These are phyloP conservation scores for Clarias gariepinus DNA, from an alignment of 2,113 vertebrate species.

Conservation along the genomic window DNA sequence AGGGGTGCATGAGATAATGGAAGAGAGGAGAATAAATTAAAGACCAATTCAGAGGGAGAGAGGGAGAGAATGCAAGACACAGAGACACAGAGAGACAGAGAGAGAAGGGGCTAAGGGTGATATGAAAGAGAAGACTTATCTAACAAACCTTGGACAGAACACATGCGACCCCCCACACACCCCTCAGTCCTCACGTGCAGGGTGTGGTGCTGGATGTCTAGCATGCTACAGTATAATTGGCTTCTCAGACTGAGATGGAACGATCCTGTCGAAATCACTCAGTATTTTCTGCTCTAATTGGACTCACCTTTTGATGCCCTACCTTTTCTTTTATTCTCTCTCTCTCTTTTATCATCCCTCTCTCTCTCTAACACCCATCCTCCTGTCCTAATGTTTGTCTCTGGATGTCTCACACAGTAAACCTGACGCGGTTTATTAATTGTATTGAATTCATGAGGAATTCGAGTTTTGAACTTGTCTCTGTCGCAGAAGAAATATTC, in stretches of 20 bases:
- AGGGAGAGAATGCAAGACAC: neutral
- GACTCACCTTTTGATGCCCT: slow-evolving; percentile 24
- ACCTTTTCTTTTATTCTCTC: neutral
- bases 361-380: too few relatives aligned
- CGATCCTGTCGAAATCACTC: slow-evolving; percentile 46
- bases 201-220: slow-evolving; percentile 1
- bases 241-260: slow-evolving; percentile 26
- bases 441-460: neutral
- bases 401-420: neutral
- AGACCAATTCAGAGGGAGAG: too few relatives aligned
- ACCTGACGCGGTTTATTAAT: neutral
- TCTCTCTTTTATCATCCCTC: neutral
- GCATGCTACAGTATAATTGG: slow-evolving; percentile 38
- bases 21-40: too few relatives aligned
- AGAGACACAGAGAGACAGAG: slow-evolving; percentile 30
- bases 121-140: neutral
- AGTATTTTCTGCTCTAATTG: slow-evolving; percentile 50
- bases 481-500: neutral
- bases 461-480: neutral
- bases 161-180: neutral
- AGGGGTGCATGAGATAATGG: too few relatives aligned
- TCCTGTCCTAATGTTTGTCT: too few relatives aligned
- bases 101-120: neutral
- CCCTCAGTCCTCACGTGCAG: neutral
- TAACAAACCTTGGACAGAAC: neutral